These are phyloP conservation scores for Neotoma lepida DNA, from an alignment of 2,113 vertebrate genomes.

Conservation along the genomic window DNA sequence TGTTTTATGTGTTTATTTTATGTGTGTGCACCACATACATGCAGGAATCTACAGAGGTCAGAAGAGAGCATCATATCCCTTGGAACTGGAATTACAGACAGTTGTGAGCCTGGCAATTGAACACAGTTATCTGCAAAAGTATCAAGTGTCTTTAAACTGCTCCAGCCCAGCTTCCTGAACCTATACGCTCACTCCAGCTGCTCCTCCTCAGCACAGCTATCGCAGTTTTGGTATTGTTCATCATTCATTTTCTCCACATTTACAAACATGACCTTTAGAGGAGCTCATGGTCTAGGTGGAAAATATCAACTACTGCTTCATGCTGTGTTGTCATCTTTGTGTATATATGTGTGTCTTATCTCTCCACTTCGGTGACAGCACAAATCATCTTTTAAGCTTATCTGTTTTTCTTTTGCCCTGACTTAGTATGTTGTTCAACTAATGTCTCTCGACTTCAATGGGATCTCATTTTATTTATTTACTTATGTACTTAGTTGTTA, in stretches of 20 bases:
- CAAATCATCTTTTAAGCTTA: constrained; percentile 21
- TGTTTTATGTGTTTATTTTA: neutral
- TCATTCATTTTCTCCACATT: constrained; percentile 22
- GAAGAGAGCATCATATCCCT: neutral
- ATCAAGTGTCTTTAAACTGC: neutral
- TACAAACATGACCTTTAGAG: neutral
- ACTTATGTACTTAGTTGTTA: neutral
- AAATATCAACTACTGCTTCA: neutral
- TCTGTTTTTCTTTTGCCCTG: neutral
- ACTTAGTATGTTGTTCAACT: constrained; percentile 18
- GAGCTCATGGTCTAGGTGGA: neutral
- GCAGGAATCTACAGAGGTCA: neutral
- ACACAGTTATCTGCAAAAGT: neutral
- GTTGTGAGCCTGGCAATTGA: neutral
- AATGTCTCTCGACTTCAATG: neutral
- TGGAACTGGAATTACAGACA: neutral
- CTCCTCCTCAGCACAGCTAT: constrained; percentile 37
- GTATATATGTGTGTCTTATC: neutral
- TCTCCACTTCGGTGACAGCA: neutral
- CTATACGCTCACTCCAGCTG: neutral
- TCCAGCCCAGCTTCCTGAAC: neutral
- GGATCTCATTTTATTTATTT: neutral
- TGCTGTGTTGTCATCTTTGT: neutral
- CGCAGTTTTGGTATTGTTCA: neutral
- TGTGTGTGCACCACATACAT: neutral